phyloP scores from a whole-genome alignment of 1,140 invertebrate species.

The Nomia melanderi region DNA sequence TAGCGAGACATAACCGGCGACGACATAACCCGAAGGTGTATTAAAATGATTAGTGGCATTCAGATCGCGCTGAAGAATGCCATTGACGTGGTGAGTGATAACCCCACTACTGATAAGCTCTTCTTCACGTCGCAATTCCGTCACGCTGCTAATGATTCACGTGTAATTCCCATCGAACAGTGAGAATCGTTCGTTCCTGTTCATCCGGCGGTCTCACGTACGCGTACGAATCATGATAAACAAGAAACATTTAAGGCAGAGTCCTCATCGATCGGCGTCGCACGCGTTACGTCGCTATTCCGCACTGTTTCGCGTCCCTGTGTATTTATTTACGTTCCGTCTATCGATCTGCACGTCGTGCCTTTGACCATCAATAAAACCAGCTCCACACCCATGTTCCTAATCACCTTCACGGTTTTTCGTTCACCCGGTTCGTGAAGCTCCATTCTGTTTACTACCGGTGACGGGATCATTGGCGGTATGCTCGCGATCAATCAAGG shows the following conservation, averaged over 20 bases:
- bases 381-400: background rate
- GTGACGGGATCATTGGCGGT: background rate
- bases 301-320: conserved; percentile 23
- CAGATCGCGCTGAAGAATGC: conserved; percentile 80
- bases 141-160: background rate
- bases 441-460: background rate
- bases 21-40: background rate
- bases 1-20: conserved; percentile 27
- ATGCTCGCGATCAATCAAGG: background rate
- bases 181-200: background rate
- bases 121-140: no score
- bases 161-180: background rate
- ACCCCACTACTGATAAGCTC: background rate
- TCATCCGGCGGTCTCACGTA: no score
- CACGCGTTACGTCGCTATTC: background rate
- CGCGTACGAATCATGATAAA: background rate
- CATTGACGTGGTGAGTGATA: conserved; percentile 80
- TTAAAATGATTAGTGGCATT: conserved; percentile 80
- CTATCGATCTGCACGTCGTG: conserved; percentile 8
- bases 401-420: background rate
- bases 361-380: conserved; percentile 7
- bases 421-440: background rate
- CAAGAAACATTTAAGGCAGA: background rate
- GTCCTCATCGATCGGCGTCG: conserved; percentile 20
- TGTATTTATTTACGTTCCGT: conserved; percentile 39